Base-by-base conservation (phyloP, 2,888 invertebrate species). In the Phyllotreta striolata region DNA sequence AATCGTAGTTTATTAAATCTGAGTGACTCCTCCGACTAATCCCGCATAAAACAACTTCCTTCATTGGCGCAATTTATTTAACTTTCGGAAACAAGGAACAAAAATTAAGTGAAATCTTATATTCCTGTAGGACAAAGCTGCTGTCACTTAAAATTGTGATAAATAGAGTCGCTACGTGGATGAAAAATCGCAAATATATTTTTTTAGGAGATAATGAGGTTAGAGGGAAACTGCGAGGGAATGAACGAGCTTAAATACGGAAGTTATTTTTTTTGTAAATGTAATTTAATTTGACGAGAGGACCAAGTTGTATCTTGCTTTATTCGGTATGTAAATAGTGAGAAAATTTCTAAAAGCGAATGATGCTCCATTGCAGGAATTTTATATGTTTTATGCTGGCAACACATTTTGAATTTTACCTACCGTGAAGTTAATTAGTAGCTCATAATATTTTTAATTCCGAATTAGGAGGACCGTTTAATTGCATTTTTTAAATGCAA, bases 71-170 rank as follows among this genome's bases (percentile, higher is more conserved):
- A 24, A 24, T 24, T 24, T 24, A 24, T 24, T 24, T 24, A 24
- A 24, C 24, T 24, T 24, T 24, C 24, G 24, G 24, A 24, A 24
- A 24, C 24, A 24, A 52, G 52, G 38, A 52, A 38, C 10, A 41
- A 51, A 52, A 52, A 52, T 52, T 39, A 35, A 37, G 37, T 7
- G 52, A 37, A 39, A 52, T 52, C 52, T 37, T 52, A 39, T 14
- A 39, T 43, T 38, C 46, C 37, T 44, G 56, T 56, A 56, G 56
- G 56, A 56, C 56, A 56, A 56, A 56, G 56, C 56, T 37, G 6
- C 46, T 46, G 56, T 56, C 56, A 56, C 56, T 56, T 44, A 46
- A 57, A 57, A 47, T 57, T 57, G 57, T 57, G 57, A 57, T 57
- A 47, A 57, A 57, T 47, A 47, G 57, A 12, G 14, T 47, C 12